Conservation (phyloP, 2,113 vertebrate genomes). For the Xiphias gladius region DNA sequence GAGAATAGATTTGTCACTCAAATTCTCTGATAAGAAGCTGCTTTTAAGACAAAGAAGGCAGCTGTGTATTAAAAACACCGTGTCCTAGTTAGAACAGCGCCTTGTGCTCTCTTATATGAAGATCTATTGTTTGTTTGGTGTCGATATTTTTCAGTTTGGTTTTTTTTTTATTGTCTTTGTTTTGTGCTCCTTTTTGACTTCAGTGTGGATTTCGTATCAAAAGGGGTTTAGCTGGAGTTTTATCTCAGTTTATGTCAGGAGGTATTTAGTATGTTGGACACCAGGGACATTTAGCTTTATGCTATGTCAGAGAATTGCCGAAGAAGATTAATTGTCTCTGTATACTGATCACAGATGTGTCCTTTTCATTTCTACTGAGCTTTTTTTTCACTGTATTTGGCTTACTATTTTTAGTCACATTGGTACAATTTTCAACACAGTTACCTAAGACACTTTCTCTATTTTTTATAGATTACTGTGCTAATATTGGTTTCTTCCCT, state of each 20-base stretch:
- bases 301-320: conserved; percentile 43
- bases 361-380: conserved; percentile 15
- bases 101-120: conserved; percentile 19
- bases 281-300: conserved; percentile 48
- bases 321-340: conserved; percentile 42
- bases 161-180: conserved; percentile 23
- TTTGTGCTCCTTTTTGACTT: conserved; percentile 34
- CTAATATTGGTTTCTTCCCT: conserved; percentile 39
- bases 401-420: conserved; percentile 29
- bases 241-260: conserved; percentile 48
- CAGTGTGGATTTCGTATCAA: conserved; percentile 29
- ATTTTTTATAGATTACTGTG: conserved; percentile 23
- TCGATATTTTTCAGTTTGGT: conserved; percentile 23
- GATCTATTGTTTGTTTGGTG: conserved; percentile 44
- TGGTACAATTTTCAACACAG: conserved; percentile 11
- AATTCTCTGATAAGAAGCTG: conserved; percentile 72
- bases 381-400: neutral
- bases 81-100: conserved; percentile 53
- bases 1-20: conserved; percentile 79
- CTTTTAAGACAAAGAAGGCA: conserved; percentile 63
- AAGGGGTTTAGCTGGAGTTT: conserved; percentile 22
- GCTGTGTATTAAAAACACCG: conserved; percentile 53
- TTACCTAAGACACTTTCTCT: neutral
- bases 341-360: conserved; percentile 61
- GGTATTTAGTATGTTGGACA: conserved; percentile 58